Base-by-base conservation (phyloP, 2,888 invertebrate species). In the Pegoplata infirma region DNA sequence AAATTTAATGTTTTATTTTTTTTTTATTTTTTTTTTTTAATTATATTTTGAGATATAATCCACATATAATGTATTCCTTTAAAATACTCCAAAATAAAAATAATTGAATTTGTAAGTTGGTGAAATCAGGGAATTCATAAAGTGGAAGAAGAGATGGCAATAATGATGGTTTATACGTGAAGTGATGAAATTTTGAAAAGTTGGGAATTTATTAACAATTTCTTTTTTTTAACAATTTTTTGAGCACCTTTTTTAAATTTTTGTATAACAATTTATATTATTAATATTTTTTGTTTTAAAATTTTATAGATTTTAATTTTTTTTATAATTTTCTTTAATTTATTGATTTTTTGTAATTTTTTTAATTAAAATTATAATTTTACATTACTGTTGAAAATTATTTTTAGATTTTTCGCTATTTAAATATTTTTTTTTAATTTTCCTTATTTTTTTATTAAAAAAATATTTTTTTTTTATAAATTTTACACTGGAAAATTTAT, bases 41-140 rank as follows among this genome's bases (percentile, higher is more conserved):
- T 51, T 49, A 59, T 68, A 63, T 40, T 40, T 40, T 40, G 3
- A 10, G 12, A 63, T 81, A 81, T n/a, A 81, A 84, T 84, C 85
- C 84, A 84, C 84, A 83, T 84, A 81, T 80, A 85, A 85, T 84
- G 84, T 83, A 85, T 84, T 84, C 84, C 84, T 56, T 80, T 75
- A 55, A 66, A 64, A 10, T 40, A 61, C 36, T 40, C 36, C 36
- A 51, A 67, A 63, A 1, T 4, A 16, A 17, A 36, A n/a, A 44
- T 56, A 23, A 32, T 32, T 14, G 16, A 32, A 67, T 53, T 23
- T 47, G 19, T 19, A 67, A 67, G n/a, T n/a, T n/a, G n/a, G n/a
- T 68, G 28, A 36, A 68, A 56, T 49, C 47, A 55, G 28, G 68
- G 61, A 75, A 75, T 75, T 68, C 75, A 75, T 68, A 63, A 68